A percentile compares a stretch with the other conserved stretches of the same genome.
Conservation (phyloP, 2,888 invertebrate genomes). For the Chirona hameri region DNA sequence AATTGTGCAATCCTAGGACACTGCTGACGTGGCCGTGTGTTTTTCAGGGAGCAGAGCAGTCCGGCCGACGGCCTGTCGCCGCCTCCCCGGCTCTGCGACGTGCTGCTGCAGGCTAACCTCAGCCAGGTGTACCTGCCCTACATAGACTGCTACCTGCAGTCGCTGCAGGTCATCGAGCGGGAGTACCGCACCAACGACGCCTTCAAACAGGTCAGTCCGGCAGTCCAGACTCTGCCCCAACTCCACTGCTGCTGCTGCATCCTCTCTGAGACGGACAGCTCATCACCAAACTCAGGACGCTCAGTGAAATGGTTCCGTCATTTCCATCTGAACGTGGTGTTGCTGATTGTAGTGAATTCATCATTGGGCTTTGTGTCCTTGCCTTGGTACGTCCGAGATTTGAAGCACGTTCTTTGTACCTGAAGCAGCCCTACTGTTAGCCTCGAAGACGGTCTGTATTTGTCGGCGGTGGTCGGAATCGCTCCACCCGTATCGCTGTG, state of each 20-base stretch:
- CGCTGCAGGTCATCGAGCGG: constrained; percentile 61
- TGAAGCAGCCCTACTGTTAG: too few relatives aligned
- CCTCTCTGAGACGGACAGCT: neutral
- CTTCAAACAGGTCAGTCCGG: constrained; percentile 26
- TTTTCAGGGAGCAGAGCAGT: constrained; percentile 11
- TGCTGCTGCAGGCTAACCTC: neutral
- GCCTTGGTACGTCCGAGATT: too few relatives aligned
- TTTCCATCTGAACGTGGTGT: too few relatives aligned
- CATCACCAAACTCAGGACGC: neutral
- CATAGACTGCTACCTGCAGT: neutral
- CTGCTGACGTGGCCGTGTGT: neutral
- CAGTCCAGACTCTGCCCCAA: constrained; percentile 54
- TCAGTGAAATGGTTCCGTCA: neutral
- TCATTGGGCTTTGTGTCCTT: too few relatives aligned
- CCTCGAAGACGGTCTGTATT: too few relatives aligned
- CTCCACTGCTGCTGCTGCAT: too few relatives aligned
- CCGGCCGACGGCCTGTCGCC: neutral
- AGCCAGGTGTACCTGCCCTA: neutral
- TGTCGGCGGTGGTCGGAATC: too few relatives aligned
- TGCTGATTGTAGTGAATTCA: too few relatives aligned
- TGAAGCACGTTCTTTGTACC: too few relatives aligned
- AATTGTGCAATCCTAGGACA: too few relatives aligned
- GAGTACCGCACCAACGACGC: constrained; percentile 47
- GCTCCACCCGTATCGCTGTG: too few relatives aligned
- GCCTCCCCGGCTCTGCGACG: constrained; percentile 25